Evolutionary conservation across 2,797 vertebrate genomes (phyloP).

Genomic region (Coendou prehensilis): DNA sequence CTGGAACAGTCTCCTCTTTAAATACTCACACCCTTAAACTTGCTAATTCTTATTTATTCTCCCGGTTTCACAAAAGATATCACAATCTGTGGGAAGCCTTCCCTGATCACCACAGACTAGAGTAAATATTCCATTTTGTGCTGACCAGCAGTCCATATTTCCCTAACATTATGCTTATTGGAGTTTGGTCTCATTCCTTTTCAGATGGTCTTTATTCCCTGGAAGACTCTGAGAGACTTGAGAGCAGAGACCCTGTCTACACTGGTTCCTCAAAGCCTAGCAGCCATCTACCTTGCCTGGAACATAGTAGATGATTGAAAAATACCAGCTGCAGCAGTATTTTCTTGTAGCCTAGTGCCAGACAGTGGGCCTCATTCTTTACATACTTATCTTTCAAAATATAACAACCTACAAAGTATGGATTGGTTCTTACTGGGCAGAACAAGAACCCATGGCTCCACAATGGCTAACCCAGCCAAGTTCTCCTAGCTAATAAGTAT

Average conservation of each 20-base stretch:
- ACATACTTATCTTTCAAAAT: constrained; percentile 15
- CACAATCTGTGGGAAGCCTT: background rate
- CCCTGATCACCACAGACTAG: background rate
- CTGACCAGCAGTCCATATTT: background rate
- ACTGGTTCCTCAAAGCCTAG: background rate
- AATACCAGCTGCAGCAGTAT: background rate
- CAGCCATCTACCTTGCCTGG: background rate
- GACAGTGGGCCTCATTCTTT: background rate
- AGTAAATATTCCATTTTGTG: background rate
- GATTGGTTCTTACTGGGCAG: background rate
- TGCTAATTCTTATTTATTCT: constrained; percentile 26
- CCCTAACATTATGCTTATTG: background rate
- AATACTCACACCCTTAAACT: background rate
- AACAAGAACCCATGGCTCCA: background rate
- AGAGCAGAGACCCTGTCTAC: background rate
- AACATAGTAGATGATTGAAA: background rate
- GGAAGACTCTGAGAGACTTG: background rate
- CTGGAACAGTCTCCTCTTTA: background rate
- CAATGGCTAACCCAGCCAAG: background rate
- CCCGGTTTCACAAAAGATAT: background rate
- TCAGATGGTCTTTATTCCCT: background rate
- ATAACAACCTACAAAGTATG: background rate
- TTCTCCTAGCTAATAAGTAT: background rate
- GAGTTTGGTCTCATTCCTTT: background rate
- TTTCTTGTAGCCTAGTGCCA: background rate